Base-by-base conservation (phyloP, 2,113 vertebrate genomes). In the Aplodontia rufa region DNA sequence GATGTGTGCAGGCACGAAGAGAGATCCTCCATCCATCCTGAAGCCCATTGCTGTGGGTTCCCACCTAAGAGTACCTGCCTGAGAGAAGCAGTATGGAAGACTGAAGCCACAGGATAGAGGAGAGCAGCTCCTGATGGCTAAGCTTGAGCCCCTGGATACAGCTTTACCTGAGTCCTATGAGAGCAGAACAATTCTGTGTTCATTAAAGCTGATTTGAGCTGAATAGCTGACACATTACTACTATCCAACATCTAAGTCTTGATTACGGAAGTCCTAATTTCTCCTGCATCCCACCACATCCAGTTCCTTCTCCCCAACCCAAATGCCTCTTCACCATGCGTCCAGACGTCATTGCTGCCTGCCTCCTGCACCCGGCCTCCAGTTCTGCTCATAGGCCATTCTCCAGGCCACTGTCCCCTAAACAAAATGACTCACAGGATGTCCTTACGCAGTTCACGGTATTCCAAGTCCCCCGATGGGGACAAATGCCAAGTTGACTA, bases 81-180 rank as follows among this genome's bases (percentile, higher is more conserved):
- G 0, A 40, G 13, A 40, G 0, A 4, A n/a, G 22, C 30, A 71
- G 51, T 51, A 2, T 20, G n/a, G 60, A 4, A 11, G 5, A 8
- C 10, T 47, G 28, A 62, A 55, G 69, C 26, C 69, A 12, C n/a
- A 19, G 28, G 35, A 17, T 4, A 28, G 14, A 37, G 30, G 49
- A 72, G n/a, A 14, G 4, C 26, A 30, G 79, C 68, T 16, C 22
- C 51, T 9, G 24, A 35, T 4, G 55, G 12, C 47, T 0, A 35
- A 2, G 0, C 49, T 24, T 16, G 35, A 72, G 20, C 49, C 47
- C 47, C 86, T 71, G 60, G 86, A 76, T 82, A 40, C 79, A 58
- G 69, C 35, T 37, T 71, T 42, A 64, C 37, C 85, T 80, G 74
- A 62, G n/a, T 74, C 68, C 83, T 49, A 2, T 13, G 13, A 78